These are phyloP conservation scores for Hylomyscus alleni DNA, from an alignment of 2,797 vertebrate species.

Conservation along the genomic window DNA sequence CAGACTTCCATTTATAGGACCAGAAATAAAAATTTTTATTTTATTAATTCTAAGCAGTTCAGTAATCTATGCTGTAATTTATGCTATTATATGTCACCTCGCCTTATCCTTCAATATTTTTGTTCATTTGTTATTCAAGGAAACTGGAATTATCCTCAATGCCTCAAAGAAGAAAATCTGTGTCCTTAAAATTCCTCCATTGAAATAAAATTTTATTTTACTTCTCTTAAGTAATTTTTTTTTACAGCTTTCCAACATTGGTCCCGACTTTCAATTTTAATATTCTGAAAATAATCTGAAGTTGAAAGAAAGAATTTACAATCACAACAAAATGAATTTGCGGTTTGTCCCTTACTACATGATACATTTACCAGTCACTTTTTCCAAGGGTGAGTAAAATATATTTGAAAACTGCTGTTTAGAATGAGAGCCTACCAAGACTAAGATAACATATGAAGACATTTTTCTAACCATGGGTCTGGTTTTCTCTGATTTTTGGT, in stretches of 20 bases:
- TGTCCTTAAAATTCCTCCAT: slow-evolving; percentile 21
- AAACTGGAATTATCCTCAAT: slow-evolving; percentile 40
- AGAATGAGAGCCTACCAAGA: not conserved
- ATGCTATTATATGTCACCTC: not conserved
- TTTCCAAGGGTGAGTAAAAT: not conserved
- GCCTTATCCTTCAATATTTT: not conserved
- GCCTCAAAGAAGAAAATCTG: not conserved
- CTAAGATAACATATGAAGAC: slow-evolving; percentile 30
- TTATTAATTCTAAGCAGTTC: slow-evolving; percentile 36
- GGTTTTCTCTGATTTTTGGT: slow-evolving; percentile 51
- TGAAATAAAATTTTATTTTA: slow-evolving; percentile 30
- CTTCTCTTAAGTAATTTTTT: not conserved
- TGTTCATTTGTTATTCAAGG: slow-evolving; percentile 47
- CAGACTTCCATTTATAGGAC: slow-evolving; percentile 10
- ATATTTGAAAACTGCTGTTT: not conserved
- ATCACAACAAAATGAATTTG: not conserved
- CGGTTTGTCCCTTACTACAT: not conserved
- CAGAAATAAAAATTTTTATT: not conserved
- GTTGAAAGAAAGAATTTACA: slow-evolving; percentile 43
- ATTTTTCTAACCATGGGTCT: not conserved
- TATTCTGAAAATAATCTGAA: slow-evolving; percentile 46
- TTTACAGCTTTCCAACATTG: not conserved
- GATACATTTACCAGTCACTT: slow-evolving; percentile 15
- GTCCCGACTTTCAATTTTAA: not conserved
- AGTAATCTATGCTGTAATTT: slow-evolving; percentile 26